Evolutionary conservation across 30 jellyfish, hydroid and myxozoan genomes (phyloP).

Genomic region (Chrysaora quinquecirrha): DNA sequence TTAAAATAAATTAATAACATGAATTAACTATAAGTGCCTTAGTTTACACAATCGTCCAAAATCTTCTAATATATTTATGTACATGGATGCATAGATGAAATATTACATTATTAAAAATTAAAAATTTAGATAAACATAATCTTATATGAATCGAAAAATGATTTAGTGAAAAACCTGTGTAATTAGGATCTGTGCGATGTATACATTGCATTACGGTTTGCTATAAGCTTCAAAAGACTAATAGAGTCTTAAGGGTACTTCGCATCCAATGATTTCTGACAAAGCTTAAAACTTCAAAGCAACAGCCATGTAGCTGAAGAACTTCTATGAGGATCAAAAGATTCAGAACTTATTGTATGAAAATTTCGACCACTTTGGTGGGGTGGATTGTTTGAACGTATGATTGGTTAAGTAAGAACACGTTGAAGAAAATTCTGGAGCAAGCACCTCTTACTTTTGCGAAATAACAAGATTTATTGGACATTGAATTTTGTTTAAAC

Average conservation of each 20-base stretch:
- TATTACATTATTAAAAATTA: too few relatives aligned
- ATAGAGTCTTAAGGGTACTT: not conserved
- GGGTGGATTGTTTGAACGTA: constrained; percentile 45
- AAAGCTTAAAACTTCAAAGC: constrained; percentile 16
- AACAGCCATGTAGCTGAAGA: constrained; percentile 3
- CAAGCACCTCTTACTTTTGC: constrained; percentile 3
- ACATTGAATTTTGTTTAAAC: constrained; percentile 36
- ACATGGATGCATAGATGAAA: too few relatives aligned
- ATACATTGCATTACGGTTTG: too few relatives aligned
- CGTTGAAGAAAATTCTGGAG: constrained; percentile 22
- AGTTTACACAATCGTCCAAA: too few relatives aligned
- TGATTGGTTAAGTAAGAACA: constrained; percentile 33
- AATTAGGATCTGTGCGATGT: too few relatives aligned
- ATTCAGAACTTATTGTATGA: not conserved
- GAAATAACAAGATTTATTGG: constrained; percentile 44
- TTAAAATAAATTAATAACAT: too few relatives aligned
- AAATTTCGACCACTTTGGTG: constrained; percentile 23
- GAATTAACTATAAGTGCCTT: too few relatives aligned
- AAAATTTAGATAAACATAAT: too few relatives aligned
- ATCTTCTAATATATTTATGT: too few relatives aligned
- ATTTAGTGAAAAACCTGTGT: too few relatives aligned
- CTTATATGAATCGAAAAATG: too few relatives aligned
- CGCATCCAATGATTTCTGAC: not conserved
- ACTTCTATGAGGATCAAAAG: not conserved
- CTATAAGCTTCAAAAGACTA: not conserved